Evolutionary conservation across 2,113 vertebrate genomes (phyloP), one percentile per base, ranked within the genome.

Genomic region (Connochaetes taurinus): DNA sequence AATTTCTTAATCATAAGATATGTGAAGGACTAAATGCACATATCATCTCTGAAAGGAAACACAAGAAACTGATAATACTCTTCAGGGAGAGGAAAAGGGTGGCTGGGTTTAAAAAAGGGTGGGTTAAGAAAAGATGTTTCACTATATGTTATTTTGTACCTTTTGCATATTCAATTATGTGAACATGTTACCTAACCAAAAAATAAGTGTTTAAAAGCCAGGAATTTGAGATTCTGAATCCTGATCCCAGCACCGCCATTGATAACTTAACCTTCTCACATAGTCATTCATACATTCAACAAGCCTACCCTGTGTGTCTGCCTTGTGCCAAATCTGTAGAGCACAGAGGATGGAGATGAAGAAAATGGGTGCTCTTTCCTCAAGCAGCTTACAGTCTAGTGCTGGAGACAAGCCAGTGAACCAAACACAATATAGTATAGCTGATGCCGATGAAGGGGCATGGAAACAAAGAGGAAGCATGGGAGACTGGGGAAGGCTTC

Each of bases 151-250:
- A 23, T 90, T 78, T 53, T 90, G 15, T 31, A 85, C 16, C n/a
- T 94, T 91, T 92, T 76, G 6, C 90, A 94, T 83, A 92, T 80
- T 74, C 50, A 76, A 57, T 88, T 94, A 91, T 14, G 43, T 86
- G 27, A 88, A 80, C 17, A 9, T 15, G 64, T 64, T 85, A 87
- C 43, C 43, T 83, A 95, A 16, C 58, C 57, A 81, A 89, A 96
- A 92, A 87, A 87, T 47, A 36, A 62, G 67, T 71, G 25, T 62
- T 81, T 94, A 74, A 97, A 92, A 92, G 53, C 47, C 29, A 92
- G 74, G 64, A 87, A 74, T 53, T 4, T 64, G 62, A 50, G 50
- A 50, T 94, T 90, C 80, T 96, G 74, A 80, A 74, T 80, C 58
- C 62, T 84, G 36, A 90, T 31, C 21, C 62, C 80, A 95, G 76